Evolutionary conservation across 2,888 invertebrate genomes (phyloP), one percentile per base, ranked within the genome.

Genomic region (Tridacna gigas): DNA sequence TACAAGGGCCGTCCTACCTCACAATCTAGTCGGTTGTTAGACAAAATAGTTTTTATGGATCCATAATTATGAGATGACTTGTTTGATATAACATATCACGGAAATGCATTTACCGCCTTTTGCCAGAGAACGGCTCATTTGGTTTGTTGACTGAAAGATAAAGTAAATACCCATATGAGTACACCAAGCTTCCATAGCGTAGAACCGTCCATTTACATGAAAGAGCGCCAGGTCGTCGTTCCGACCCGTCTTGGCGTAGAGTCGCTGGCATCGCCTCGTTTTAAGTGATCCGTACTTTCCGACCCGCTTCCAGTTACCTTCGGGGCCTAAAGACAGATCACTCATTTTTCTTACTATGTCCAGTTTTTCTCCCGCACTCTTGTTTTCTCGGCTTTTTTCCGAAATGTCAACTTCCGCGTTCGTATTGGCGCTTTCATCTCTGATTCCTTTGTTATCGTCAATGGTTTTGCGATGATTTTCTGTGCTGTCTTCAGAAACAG

Each of bases 171-270:
- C 92, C 91, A 93, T 92, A 69, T 93, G 93, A 7, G 91, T 88
- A 79, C 93, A 93, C 92, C 92, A 92, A 0, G 93, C 91, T 12
- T 88, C 89, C 89, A 93, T 89, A 3, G 89, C 91, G 75, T 89
- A 89, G 78, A 93, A 92, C 47, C 75, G 81, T 3, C 90, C 90
- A 25, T 90, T 86, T 28, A 84, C 73, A 76, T 85, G 90, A 79
- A 92, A 90, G 22, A 92, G 75, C 0, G 89, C 92, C 74, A 93
- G 67, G 73, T 93, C 93, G 22, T 89, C 82, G 37, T 73, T 69
- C 18, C 90, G 86, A 5, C 91, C 90, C 18, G 77, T 78, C 60
- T 83, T 85, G 9, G 91, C 87, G 74, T 91, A 90, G 11, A 93
- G 15, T 12, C 90, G 86, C 26, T 90, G 90, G 79, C 93, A 93